Evolutionary conservation across 1,140 invertebrate genomes (phyloP), one percentile per base, ranked within the genome.

Genomic region (Cryptotermes secundus): DNA sequence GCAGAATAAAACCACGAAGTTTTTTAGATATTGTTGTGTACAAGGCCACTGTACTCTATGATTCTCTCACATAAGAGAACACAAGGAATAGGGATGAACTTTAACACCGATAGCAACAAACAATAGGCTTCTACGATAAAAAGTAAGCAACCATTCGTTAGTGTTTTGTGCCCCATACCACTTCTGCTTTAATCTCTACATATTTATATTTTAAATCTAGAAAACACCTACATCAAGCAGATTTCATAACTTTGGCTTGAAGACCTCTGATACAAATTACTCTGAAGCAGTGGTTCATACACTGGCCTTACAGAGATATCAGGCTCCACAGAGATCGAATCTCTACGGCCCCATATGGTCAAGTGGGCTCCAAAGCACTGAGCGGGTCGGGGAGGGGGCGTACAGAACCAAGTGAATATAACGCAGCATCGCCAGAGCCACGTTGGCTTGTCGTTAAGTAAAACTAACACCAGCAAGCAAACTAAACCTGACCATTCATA

Each of bases 401-500:
- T 59, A 65, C 12, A n/a, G 59, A 65, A 65, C 24, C 59, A 31
- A 65, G 59, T 26, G 19, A 65, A n/a, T n/a, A 72, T 72, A 31
- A 31, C n/a, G 12, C 14, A 72, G 14, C 59, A 31, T 72, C 59
- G 26, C 31, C 59, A 72, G 26, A 2, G 59, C 59, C 59, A 31
- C 59, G 59, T 12, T 72, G 59, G 45, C 26, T n/a, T 72, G 14
- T 72, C 59, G 59, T 72, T 72, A 72, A n/a, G 59, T 31, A 72
- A 31, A 72, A 72, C 59, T 72, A 72, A 72, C 59, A 72, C 59
- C 59, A 72, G 26, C 16, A 72, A n/a, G 59, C 59, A 72, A 72
- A 72, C 59, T 72, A 31, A 72, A 72, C 59, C 59, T 72, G 59
- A n/a, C 26, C 59, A 72, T 72, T 72, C 59, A 72, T 72, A 72